Evolutionary conservation across 2,888 invertebrate genomes (phyloP), one percentile per base, ranked within the genome.

Genomic region (Deilephila porcellus): DNA sequence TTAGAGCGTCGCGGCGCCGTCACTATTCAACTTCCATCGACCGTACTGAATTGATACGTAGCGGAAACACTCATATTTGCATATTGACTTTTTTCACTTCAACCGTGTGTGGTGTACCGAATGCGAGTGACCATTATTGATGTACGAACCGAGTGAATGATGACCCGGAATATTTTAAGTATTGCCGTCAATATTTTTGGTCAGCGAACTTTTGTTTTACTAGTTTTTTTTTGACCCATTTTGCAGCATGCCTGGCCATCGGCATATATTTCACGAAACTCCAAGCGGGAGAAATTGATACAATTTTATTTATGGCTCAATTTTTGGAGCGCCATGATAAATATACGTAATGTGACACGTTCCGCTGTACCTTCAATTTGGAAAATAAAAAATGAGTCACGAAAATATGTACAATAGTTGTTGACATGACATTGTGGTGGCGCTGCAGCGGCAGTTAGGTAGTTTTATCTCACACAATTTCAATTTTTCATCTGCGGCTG

Each of bases 401-500:
- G 62, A 59, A 29, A 77, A 79, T 76, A 79, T 80, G 76, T 78
- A 78, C 77, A 75, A 75, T 75, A 75, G 80, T 84, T 85, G 86
- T 85, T 87, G 88, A 87, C 86, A 81, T 81, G 86, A 91, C 91
- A 92, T 92, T 93, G 93, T 87, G 88, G 88, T 82, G 83, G 85
- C 86, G 84, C 81, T 86, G 89, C 88, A 87, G 90, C 87, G 83
- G 91, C 90, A 91, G 93, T 92, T 92, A 90, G 92, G 91, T 92
- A 91, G 92, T 94, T 94, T 94, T 94, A 94, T 94, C 94, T 93
- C 93, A 89, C 91, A 93, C 93, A 93, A 94, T 94, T 94, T 94
- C 94, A 94, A 94, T 94, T 94, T 94, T 94, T 94, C 94, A 94
- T 94, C 93, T 94, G 94, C 92, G 92, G 90, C 94, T 93, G 93